Base-by-base conservation (phyloP, 1,140 invertebrate species). In the Nephotettix cincticeps region DNA sequence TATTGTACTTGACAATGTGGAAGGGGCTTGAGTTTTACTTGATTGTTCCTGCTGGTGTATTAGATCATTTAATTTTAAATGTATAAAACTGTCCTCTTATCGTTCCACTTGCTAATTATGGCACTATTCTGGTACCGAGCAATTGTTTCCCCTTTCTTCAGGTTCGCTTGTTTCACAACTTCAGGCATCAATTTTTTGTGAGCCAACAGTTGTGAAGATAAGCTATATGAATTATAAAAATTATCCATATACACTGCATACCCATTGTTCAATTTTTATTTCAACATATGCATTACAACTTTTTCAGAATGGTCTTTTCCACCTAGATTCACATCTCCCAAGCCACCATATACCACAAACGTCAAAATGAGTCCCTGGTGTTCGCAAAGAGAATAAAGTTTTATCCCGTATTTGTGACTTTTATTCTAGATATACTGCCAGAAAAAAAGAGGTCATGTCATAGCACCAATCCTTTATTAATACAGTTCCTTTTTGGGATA, bases 41-140 rank as follows among this genome's bases (percentile, higher is more conserved):
- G 54, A 77, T 79, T 54, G 4, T 32, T n/a, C 66, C 56, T 32
- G 74, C 63, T 17, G 17, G 17, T 17, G 17, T 9, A 40, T 40
- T 40, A 9, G 45, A 69, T 27, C 32, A 68, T 17, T 51, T 40
- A 36, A 28, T 64, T 64, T 36, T 36, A 23, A 43, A 72, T 61
- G 67, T 45, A 72, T 56, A 69, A 29, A 30, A 69, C 32, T 29
- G 29, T 28, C 45, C 65, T 13, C 28, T 58, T 68, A 54, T 68
- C 23, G 19, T 43, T 54, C 21, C 47, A 68, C 25, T 32, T 68
- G 47, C 47, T 14, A 61, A 69, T 61, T 11, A 56, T 40, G 21
- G 21, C 29, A 14, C 29, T 63, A n/a, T 47, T 64, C 19, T 3
- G 21, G 28, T 58, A 69, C 11, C n/a, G 11, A 65, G 58, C 14